Percentiles rank a stretch among this genome's conserved stretches.
phyloP scores from a whole-genome alignment of 2,888 invertebrate species.

The Frankliniella fusca region DNA sequence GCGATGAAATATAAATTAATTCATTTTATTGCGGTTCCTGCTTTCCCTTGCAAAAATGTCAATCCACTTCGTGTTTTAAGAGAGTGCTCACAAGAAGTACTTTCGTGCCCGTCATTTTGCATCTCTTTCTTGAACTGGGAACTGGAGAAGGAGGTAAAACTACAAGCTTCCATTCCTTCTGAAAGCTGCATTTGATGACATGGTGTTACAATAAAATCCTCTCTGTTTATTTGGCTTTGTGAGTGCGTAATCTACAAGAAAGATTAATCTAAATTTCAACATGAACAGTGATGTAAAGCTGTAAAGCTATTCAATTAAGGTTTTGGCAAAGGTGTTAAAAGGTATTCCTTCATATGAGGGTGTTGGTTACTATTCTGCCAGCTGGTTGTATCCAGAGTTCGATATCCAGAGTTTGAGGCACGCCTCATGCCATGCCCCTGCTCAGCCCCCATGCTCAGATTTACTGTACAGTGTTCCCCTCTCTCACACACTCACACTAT shows the following conservation, averaged over 20 bases:
- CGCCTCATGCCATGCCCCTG: neutral
- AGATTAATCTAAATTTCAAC: neutral
- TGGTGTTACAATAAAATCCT: neutral
- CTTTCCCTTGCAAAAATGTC: neutral
- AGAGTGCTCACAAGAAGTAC: neutral
- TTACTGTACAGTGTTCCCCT: neutral
- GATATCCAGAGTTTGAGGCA: neutral
- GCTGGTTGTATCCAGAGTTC: neutral
- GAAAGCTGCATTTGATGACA: no score
- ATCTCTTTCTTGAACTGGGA: neutral
- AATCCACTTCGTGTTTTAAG: neutral
- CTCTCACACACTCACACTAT: neutral
- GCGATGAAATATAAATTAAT: no score
- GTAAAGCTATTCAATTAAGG: neutral
- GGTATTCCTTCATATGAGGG: neutral
- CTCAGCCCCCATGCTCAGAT: neutral
- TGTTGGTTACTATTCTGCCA: neutral
- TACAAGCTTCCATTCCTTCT: no score
- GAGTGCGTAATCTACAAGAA: neutral
- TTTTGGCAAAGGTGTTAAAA: no score
- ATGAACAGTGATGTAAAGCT: neutral
- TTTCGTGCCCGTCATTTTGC: neutral
- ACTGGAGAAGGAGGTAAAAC: no score
- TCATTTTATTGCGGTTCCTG: no score
- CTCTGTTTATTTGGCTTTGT: neutral